Percentiles rank a stretch among this genome's conserved stretches.
These are phyloP conservation scores for Crotophaga sulcirostris DNA, from an alignment of 2,113 vertebrate species.

Conservation along the genomic window DNA sequence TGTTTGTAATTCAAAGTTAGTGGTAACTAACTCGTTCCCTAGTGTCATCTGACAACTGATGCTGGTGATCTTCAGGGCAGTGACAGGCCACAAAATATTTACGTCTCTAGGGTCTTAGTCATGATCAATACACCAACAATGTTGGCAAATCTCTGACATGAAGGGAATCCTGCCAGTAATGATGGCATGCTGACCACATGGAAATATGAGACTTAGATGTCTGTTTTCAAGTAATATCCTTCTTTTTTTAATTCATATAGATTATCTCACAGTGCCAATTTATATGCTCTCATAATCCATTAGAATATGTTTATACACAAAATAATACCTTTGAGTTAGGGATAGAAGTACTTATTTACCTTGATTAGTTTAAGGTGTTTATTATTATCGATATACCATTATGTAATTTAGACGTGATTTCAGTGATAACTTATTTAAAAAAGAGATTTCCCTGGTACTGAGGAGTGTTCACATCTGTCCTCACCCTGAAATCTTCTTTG, in stretches of 20 bases:
- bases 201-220: background rate
- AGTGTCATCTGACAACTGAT: background rate
- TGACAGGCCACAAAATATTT: background rate
- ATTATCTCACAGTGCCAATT: background rate
- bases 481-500: background rate
- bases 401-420: background rate
- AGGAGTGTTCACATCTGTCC: background rate
- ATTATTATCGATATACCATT: background rate
- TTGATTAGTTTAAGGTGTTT: background rate
- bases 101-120: background rate
- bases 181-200: background rate
- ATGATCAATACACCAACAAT: background rate
- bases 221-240: background rate
- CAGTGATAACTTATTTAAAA: background rate
- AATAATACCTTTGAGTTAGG: background rate
- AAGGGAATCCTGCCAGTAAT: background rate
- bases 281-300: background rate
- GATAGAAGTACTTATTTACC: background rate
- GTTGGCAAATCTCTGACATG: accelerated
- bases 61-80: background rate
- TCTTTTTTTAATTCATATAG: background rate
- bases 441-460: background rate
- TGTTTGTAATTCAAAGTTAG: background rate
- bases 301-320: background rate
- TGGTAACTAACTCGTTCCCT: background rate